A percentile compares a stretch with the other conserved stretches of the same genome.
Evolutionary conservation across 1,140 invertebrate genomes (phyloP).

Genomic region (Asbolus verrucosus): DNA sequence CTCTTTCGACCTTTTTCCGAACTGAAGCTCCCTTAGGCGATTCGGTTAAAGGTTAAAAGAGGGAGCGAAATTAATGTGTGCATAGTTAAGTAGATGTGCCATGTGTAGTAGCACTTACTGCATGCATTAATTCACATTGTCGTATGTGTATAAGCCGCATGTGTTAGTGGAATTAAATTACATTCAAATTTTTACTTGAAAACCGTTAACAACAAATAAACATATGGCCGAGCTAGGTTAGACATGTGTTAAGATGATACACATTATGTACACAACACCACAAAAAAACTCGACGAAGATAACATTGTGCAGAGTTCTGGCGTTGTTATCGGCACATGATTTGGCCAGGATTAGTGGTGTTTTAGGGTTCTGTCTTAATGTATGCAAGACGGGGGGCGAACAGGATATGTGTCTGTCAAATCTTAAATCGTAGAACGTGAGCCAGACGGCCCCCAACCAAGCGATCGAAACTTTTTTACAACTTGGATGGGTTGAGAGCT

Average conservation of each 20-base stretch:
- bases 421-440: background rate
- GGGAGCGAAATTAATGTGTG: too few relatives aligned
- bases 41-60: too few relatives aligned
- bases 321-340: background rate
- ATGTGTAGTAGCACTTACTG: too few relatives aligned
- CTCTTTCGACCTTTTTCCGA: too few relatives aligned
- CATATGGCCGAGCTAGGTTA: slow-evolving; percentile 36
- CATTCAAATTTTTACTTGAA: slow-evolving; percentile 41
- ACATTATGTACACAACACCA: background rate
- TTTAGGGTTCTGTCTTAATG: background rate
- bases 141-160: slow-evolving; percentile 17
- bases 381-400: slow-evolving; percentile 36
- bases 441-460: slow-evolving; percentile 29
- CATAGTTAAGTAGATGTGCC: slow-evolving; percentile 8
- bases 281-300: background rate
- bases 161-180: slow-evolving; percentile 39
- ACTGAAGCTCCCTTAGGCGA: too few relatives aligned
- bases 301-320: background rate
- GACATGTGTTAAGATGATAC: slow-evolving; percentile 16
- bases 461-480: slow-evolving; percentile 23
- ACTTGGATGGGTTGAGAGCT: background rate
- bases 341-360: slow-evolving; percentile 4
- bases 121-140: slow-evolving; percentile 10
- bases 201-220: slow-evolving; percentile 45
- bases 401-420: slow-evolving; percentile 30